Evolutionary conservation across 2,113 vertebrate species (phyloP), one percentile per base, ranked within the genome.

Genomic region (Actinemys pallida): DNA sequence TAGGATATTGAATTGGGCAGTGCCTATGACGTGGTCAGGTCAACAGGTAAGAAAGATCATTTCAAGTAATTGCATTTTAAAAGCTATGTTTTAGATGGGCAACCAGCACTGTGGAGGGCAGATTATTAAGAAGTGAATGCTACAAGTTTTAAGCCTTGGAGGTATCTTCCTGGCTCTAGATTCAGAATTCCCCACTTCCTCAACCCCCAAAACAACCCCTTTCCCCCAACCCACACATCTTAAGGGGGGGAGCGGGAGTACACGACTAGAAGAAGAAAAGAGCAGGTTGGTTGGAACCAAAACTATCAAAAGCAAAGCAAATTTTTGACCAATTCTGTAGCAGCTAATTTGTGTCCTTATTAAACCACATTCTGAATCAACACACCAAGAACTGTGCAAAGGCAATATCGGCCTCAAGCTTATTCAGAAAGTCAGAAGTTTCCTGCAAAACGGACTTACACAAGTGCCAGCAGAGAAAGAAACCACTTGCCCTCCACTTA

Each of bases 221-320:
- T 57, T 53, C 9, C 78, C 45, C 39, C 56, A 45, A 12, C 54
- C 5, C 56, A 83, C 10, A 84, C 4, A 42, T 17, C 80, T 95
- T 88, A 50, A 42, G 75, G 52, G 50, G 59, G 89, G 72, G 59
- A 87, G 29, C 69, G 56, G 53, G 27, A 93, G 92, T 96, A 87
- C 85, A 92, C 45, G 45, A 45, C 54, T 2, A 19, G 24, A 90
- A 17, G 57, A 92, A 91, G 29, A 57, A 72, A 50, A 22, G 6
- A 93, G 45, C 75, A 95, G 83, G 96, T 87, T 87, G 84, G 59
- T 8, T 88, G 85, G 50, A 78, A 90, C 31, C 62, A 54, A 45
- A 22, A 84, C 57, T 45, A 81, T 35, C 78, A 93, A 95, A 90
- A 20, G 83, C 24, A 95, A 95, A 76, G 69, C 3, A 0, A 52